phyloP scores from a whole-genome alignment of 2,888 invertebrate species.

The Pandemis cinnamomeana region DNA sequence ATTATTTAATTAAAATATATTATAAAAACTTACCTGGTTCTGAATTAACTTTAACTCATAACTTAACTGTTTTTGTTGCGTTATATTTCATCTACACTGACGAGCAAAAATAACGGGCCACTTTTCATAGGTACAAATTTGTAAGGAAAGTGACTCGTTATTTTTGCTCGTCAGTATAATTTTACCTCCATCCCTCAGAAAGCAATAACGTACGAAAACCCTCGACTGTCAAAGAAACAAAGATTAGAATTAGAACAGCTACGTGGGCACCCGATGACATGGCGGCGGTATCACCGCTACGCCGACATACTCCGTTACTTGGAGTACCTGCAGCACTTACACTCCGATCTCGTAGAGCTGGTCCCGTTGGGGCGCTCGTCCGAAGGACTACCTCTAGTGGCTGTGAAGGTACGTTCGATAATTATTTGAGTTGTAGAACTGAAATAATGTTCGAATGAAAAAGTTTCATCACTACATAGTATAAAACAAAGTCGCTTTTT shows the following conservation, averaged over 20 bases:
- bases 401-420: conserved; percentile 85
- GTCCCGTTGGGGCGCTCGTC: conserved; percentile 89
- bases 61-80: not conserved
- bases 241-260: conserved; percentile 83
- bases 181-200: conserved; percentile 70
- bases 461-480: too few species aligned
- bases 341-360: conserved; percentile 87
- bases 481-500: too few species aligned
- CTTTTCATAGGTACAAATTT: too few species aligned
- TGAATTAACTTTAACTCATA: too few species aligned
- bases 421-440: not conserved
- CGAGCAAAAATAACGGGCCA: too few species aligned
- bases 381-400: conserved; percentile 88
- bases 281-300: conserved; percentile 89
- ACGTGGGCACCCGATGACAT: conserved; percentile 87
- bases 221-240: conserved; percentile 86
- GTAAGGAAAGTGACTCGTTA: too few species aligned
- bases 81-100: not conserved
- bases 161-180: not conserved
- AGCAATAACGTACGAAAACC: conserved; percentile 88
- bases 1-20: too few species aligned
- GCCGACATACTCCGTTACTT: conserved; percentile 88
- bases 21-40: not conserved
- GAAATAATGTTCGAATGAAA: not conserved
- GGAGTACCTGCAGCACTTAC: conserved; percentile 86